Percentiles rank a stretch among this genome's conserved stretches.
These are phyloP conservation scores for Campodea augens DNA, from an alignment of 1,140 invertebrate genomes.

Conservation along the genomic window DNA sequence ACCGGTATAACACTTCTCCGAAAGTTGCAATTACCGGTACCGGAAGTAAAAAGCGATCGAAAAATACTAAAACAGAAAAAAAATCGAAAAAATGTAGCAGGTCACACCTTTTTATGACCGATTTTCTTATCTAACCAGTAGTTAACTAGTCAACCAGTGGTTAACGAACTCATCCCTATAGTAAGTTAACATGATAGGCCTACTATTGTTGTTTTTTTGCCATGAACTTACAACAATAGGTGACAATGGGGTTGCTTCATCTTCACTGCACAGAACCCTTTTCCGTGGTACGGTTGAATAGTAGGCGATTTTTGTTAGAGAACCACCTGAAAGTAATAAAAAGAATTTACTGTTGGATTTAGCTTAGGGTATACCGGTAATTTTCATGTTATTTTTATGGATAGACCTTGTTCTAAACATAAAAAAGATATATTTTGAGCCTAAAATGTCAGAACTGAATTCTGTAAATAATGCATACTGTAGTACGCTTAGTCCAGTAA, in stretches of 20 bases:
- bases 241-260: constrained; percentile 12
- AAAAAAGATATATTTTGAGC: too few species aligned
- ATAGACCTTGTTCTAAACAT: too few species aligned
- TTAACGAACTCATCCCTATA: neutral
- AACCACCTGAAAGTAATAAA: constrained; percentile 34
- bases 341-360: neutral
- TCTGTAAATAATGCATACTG: too few species aligned
- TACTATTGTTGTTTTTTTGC: neutral
- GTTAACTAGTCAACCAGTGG: neutral
- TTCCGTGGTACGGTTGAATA: constrained; percentile 44
- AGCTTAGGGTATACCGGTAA: too few species aligned
- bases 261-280: constrained; percentile 32
- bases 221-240: constrained; percentile 5
- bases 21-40: too few species aligned
- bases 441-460: too few species aligned
- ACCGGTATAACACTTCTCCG: too few species aligned
- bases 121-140: neutral
- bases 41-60: too few species aligned
- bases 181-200: constrained; percentile 4
- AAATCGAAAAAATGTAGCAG: neutral
- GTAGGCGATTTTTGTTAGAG: constrained; percentile 54
- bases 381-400: too few species aligned
- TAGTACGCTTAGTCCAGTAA: too few species aligned
- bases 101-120: neutral
- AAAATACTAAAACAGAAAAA: too few species aligned